Evolutionary conservation across 37 sponge, comb jelly and placozoan genomes (phyloP).

Genomic region (Halisarca cf. caerulea): DNA sequence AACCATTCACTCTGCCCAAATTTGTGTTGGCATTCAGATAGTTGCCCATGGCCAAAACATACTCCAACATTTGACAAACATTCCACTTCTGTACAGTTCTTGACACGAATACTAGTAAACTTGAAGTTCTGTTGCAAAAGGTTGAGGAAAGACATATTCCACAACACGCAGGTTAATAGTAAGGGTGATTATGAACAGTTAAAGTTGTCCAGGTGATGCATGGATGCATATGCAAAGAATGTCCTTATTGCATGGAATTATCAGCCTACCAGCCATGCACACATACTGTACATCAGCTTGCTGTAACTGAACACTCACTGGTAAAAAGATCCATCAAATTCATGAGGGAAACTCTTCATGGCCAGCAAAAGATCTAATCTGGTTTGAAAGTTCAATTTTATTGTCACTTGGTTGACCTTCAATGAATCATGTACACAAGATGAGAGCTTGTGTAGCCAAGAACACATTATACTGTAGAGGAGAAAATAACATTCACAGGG

Average conservation of each 20-base stretch:
- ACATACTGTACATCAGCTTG: no score
- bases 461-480: not conserved
- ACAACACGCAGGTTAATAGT: no score
- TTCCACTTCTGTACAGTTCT: slow-evolving; percentile 41
- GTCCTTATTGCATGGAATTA: no score
- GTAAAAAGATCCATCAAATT: slow-evolving; percentile 75
- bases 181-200: no score
- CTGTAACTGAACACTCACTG: slow-evolving; percentile 49
- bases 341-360: slow-evolving; percentile 67
- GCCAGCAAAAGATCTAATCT: slow-evolving; percentile 76
- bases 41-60: slow-evolving; percentile 82
- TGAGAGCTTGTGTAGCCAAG: not conserved
- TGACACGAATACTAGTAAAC: slow-evolving; percentile 67
- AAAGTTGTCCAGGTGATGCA: not conserved
- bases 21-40: slow-evolving; percentile 78
- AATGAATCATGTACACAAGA: not conserved
- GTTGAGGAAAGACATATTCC: not conserved
- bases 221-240: not conserved
- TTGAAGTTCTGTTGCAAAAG: slow-evolving; percentile 40
- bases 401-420: slow-evolving; percentile 82
- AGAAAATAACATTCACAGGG: no score
- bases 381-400: slow-evolving; percentile 76
- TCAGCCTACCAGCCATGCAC: no score
- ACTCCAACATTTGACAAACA: slow-evolving; percentile 69
- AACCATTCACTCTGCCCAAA: slow-evolving; percentile 78